phyloP scores from a whole-genome alignment of 1,140 invertebrate genomes.

The Rhyacophila brunnea region DNA sequence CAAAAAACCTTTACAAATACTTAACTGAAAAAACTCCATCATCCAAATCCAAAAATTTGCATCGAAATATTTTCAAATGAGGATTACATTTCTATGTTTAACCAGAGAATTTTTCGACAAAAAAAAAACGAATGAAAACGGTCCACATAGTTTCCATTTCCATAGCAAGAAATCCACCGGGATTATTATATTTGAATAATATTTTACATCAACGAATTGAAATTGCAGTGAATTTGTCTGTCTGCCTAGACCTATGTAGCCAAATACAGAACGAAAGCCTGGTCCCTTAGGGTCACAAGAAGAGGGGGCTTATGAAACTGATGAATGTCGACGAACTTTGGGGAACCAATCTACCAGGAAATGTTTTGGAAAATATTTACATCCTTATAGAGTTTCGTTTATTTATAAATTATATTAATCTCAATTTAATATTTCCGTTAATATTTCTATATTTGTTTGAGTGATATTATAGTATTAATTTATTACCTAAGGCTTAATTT shows the following conservation, averaged over 20 bases:
- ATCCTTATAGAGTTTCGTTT: no score
- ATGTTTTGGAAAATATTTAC: no score
- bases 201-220: slow-evolving; percentile 22
- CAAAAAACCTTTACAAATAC: neutral
- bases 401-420: no score
- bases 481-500: no score
- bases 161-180: slow-evolving; percentile 3
- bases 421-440: no score
- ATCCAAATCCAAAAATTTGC: neutral
- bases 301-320: slow-evolving; percentile 10
- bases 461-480: no score
- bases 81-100: neutral
- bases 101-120: neutral
- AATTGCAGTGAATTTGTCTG: slow-evolving; percentile 21
- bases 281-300: neutral
- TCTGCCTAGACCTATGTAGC: slow-evolving; percentile 7
- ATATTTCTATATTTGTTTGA: no score
- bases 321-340: slow-evolving; percentile 19
- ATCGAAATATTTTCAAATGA: neutral
- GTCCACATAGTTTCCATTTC: slow-evolving; percentile 4
- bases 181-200: slow-evolving; percentile 23
- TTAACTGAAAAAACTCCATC: neutral
- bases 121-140: neutral
- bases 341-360: slow-evolving; percentile 4
- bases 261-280: neutral